phyloP scores from a whole-genome alignment of 1,140 invertebrate genomes.

The Bombus consobrinus region DNA sequence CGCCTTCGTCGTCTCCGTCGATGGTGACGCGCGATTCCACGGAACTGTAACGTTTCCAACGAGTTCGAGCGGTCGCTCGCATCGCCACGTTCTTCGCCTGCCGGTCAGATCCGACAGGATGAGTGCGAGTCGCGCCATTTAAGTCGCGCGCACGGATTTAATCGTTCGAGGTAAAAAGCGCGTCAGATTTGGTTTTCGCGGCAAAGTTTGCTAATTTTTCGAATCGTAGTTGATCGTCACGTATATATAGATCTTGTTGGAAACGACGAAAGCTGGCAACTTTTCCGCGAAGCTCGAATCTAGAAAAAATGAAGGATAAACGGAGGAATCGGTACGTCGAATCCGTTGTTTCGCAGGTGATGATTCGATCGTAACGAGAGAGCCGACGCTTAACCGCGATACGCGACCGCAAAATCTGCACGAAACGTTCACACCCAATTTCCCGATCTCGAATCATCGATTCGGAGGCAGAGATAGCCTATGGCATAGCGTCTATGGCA shows the following conservation, averaged over 20 bases:
- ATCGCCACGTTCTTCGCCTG: background rate
- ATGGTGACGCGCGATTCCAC: conserved; percentile 20
- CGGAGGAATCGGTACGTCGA: no score
- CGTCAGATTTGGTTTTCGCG: no score
- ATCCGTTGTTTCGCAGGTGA: no score
- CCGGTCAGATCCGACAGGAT: background rate
- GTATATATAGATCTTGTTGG: no score
- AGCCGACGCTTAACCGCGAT: background rate
- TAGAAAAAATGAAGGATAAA: no score
- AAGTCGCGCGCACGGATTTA: no score
- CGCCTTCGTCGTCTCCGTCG: background rate
- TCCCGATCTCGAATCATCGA: background rate
- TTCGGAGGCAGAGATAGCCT: background rate
- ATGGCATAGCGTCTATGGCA: background rate
- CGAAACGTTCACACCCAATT: conserved; percentile 7
- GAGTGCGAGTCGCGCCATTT: background rate
- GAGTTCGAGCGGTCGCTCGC: conserved; percentile 12
- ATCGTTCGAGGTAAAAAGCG: no score
- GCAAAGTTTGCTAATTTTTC: no score
- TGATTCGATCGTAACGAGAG: no score
- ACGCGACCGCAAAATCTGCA: background rate
- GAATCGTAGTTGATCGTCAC: no score
- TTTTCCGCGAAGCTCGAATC: no score
- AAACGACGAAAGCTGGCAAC: no score
- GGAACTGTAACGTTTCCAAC: conserved; percentile 32